phyloP scores from a whole-genome alignment of 2,888 invertebrate species.

The Julus scandinavius region DNA sequence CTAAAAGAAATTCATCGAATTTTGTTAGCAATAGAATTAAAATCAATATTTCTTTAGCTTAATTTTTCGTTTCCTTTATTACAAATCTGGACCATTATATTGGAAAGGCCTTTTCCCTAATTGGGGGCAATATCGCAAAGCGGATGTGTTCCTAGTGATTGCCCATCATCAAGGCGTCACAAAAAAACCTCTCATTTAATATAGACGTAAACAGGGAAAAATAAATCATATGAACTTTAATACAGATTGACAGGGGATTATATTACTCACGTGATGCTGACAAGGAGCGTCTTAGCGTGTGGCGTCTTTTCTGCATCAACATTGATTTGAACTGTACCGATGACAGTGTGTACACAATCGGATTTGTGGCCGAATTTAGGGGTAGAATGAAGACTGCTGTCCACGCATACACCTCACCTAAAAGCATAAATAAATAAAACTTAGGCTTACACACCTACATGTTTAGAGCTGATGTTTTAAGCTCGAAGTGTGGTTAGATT shows the following conservation, averaged over 20 bases:
- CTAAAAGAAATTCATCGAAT: neutral
- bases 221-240: neutral
- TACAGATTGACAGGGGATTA: neutral
- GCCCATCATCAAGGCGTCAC: neutral
- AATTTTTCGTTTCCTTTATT: no score
- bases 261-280: constrained; percentile 56
- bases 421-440: constrained; percentile 51
- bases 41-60: no score
- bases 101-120: neutral
- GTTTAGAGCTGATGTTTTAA: no score
- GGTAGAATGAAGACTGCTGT: constrained; percentile 63
- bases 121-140: neutral
- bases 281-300: constrained; percentile 51
- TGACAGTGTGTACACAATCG: constrained; percentile 62
- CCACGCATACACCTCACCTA: constrained; percentile 62
- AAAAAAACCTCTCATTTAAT: neutral
- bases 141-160: neutral
- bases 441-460: no score
- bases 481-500: no score
- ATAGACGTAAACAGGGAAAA: neutral
- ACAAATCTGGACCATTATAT: no score
- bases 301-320: constrained; percentile 54
- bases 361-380: constrained; percentile 63
- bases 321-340: constrained; percentile 59
- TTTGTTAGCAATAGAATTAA: no score